Evolutionary conservation across 1,140 invertebrate species (phyloP), one percentile per base, ranked within the genome.

Genomic region (Neodiprion virginianus): DNA sequence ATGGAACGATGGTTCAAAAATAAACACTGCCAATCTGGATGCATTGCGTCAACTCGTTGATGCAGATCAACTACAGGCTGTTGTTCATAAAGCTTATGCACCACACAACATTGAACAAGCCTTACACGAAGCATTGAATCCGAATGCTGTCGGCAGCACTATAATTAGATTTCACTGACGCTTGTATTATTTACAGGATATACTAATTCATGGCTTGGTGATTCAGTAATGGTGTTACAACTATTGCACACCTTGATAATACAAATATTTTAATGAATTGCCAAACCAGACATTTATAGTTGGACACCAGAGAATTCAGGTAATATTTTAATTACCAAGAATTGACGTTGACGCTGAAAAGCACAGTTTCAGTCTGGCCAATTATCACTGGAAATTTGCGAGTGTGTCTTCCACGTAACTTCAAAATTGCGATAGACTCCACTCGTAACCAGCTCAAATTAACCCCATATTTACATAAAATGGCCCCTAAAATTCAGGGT

Each of bases 91-190:
- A 77, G 91, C 94, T 7, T 94, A 92, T 81, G 84, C 91, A 1
- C 92, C 93, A 10, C 90, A 93, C 80, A 91, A 94, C 79, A 93
- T 93, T 74, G 93, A 94, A 80, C 84, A 90, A 67, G 94, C 94
- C 2, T 82, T 95, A 21, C 88, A 91, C 70, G 93, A 94, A 82
- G 90, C 93, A 48, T 90, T 91, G 81, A 90, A 91, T 73, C 87
- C 90, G 1, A 89, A 93, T 48, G 91, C 93, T 8, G 90, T 95
- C 75, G 94, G 94, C n/a, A 94, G 93, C 82, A 94, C 93, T 7
- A 91, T 95, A 53, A 90, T 95, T 47, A 90, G 92, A 74, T 94
- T 95, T 85, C 89, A 92, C 84, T 92, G 85, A 89, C 74, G 78
- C 71, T 9, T n/a, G 23, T 5, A 48, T 72, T 67, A 40, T 48